These are phyloP conservation scores for Parelbella ahira DNA, from an alignment of 2,888 invertebrate genomes.

Conservation along the genomic window DNA sequence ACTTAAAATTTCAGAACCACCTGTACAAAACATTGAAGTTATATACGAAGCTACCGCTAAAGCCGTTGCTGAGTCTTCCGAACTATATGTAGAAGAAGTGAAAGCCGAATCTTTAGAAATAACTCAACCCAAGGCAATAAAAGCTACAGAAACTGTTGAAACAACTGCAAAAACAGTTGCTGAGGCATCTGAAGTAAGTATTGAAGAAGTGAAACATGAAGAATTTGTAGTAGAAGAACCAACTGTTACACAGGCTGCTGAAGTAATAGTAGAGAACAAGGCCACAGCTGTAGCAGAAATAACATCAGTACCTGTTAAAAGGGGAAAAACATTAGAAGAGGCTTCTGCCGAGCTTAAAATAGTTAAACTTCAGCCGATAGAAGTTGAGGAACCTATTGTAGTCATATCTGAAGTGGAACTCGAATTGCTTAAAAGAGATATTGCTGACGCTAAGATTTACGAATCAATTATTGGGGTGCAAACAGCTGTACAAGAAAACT, in stretches of 20 bases:
- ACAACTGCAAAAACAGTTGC: conserved; percentile 25
- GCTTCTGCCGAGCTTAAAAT: conserved; percentile 43
- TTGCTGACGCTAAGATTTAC: conserved; percentile 17
- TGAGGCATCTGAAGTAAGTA: conserved; percentile 25
- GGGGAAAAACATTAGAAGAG: conserved; percentile 31
- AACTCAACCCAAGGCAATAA: conserved; percentile 11
- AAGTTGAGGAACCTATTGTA: conserved; percentile 13
- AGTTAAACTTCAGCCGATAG: conserved; percentile 35
- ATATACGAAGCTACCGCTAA: conserved; percentile 26
- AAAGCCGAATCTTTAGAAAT: conserved; percentile 29
- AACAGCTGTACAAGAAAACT: conserved; percentile 20
- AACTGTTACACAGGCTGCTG: conserved; percentile 23
- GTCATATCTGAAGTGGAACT: conserved; percentile 22
- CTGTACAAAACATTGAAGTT: conserved; percentile 28
- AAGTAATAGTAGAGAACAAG: conserved; percentile 30
- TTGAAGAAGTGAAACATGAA: conserved; percentile 27
- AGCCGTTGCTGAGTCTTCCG: conserved; percentile 30
- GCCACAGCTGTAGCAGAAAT: conserved; percentile 33
- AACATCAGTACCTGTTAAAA: conserved; percentile 25
- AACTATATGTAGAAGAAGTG: conserved; percentile 35
- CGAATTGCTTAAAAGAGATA: conserved; percentile 14
- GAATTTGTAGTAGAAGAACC: conserved; percentile 25
- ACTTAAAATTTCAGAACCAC: conserved; percentile 34
- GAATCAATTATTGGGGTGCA: conserved; percentile 28
- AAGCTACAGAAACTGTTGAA: conserved; percentile 27